Conservation (phyloP, 2,797 vertebrate species). For the Capromys pilorides region DNA sequence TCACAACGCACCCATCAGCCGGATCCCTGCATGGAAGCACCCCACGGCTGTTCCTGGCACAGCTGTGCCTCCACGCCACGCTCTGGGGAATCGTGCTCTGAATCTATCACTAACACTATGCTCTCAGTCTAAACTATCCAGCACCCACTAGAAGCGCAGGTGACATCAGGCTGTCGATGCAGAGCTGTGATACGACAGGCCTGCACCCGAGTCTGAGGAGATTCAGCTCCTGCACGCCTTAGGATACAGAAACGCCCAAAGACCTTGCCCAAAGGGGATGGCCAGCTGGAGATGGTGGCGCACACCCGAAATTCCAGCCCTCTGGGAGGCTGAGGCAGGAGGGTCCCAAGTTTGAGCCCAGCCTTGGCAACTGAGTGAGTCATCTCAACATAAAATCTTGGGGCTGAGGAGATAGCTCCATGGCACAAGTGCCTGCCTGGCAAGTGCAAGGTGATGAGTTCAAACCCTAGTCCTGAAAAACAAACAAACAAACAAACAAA, state of each 20-base stretch:
- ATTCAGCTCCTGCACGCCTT: accelerated
- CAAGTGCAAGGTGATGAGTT: too few relatives aligned
- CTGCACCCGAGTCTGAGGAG: not conserved
- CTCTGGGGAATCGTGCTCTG: not conserved
- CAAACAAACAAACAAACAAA: too few relatives aligned
- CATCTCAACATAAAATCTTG: too few relatives aligned
- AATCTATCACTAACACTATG: not conserved
- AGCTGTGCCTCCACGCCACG: accelerated
- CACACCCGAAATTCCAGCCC: not conserved
- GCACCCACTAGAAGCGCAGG: not conserved
- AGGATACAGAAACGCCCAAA: not conserved
- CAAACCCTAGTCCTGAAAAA: too few relatives aligned
- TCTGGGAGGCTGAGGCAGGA: not conserved
- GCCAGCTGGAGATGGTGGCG: not conserved
- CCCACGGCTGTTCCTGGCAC: accelerated
- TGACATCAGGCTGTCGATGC: not conserved
- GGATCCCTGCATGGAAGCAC: not conserved
- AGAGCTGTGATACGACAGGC: not conserved
- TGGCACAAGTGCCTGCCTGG: too few relatives aligned
- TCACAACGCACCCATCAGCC: not conserved
- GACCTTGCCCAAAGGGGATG: not conserved
- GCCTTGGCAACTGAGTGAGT: not conserved
- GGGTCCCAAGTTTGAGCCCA: not conserved
- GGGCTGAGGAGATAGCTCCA: too few relatives aligned
- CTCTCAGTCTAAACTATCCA: too few relatives aligned